Conservation (phyloP, 1,140 invertebrate genomes). For the Caenorhabditis remanei region DNA sequence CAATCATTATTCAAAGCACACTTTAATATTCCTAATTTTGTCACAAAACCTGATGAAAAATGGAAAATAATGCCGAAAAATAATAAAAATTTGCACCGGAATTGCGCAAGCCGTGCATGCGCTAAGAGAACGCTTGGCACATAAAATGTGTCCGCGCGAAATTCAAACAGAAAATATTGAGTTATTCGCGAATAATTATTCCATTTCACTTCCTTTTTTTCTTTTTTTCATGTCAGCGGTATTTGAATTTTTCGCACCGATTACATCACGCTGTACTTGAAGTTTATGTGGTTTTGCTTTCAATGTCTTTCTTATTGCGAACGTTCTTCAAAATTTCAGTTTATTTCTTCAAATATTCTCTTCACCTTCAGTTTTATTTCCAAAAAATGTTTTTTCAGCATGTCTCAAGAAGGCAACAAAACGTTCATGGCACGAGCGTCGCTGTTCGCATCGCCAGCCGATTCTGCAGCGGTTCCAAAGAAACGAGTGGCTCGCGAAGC, state of each 20-base stretch:
- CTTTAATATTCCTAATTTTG: too few relatives aligned
- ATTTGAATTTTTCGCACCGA: too few relatives aligned
- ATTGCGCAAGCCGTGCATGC: neutral
- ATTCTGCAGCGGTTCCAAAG: constrained; percentile 6
- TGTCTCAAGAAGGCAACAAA: neutral
- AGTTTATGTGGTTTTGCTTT: too few relatives aligned
- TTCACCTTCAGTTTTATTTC: neutral
- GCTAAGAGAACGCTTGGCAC: too few relatives aligned
- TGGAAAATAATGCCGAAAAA: neutral
- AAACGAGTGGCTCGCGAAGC: neutral
- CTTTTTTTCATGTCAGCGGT: neutral
- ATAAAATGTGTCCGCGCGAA: neutral
- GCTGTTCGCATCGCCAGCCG: neutral
- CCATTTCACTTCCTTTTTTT: neutral
- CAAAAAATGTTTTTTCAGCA: neutral
- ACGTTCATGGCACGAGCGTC: neutral
- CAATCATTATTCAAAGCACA: too few relatives aligned
- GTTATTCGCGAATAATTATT: too few relatives aligned
- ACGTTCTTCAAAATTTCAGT: too few relatives aligned
- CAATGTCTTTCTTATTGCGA: too few relatives aligned
- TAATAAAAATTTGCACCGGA: neutral
- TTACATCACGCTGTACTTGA: too few relatives aligned
- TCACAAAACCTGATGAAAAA: neutral
- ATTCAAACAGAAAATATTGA: neutral
- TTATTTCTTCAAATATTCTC: neutral